A percentile compares a stretch with the other conserved stretches of the same genome.
Conservation (phyloP, 2,797 vertebrate genomes). For the Natrix natrix region DNA sequence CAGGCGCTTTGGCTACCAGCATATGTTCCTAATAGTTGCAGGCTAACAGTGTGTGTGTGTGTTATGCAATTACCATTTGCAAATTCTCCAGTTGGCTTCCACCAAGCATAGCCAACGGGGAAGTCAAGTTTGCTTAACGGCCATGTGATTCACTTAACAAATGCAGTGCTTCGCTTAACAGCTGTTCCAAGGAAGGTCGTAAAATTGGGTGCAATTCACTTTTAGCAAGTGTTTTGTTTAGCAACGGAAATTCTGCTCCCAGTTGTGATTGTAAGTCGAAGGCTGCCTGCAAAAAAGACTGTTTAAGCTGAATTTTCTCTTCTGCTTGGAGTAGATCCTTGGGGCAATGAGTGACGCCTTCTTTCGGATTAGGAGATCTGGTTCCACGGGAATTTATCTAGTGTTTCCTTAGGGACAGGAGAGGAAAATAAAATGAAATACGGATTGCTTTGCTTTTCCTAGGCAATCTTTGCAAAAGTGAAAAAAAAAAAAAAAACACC, state of each 20-base stretch:
- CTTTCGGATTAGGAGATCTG: background rate
- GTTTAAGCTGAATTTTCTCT: background rate
- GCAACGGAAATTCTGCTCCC: background rate
- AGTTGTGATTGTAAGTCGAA: background rate
- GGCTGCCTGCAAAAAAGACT: background rate
- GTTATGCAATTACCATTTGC: background rate
- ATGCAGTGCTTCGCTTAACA: background rate
- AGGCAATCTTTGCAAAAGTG: background rate
- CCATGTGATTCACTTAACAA: background rate
- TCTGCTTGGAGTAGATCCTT: background rate
- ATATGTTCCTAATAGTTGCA: background rate
- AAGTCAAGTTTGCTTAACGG: background rate
- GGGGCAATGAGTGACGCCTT: background rate
- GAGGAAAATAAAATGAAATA: background rate
- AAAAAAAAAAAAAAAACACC: accelerated
- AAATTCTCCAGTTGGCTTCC: background rate
- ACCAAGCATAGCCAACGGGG: background rate
- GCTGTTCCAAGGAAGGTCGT: background rate
- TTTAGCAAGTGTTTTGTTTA: background rate
- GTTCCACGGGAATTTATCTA: background rate
- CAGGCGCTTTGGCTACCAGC: background rate
- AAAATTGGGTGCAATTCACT: background rate
- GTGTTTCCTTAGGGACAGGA: background rate
- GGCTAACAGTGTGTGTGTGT: background rate
- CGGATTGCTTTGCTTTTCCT: background rate